phyloP scores from a whole-genome alignment of 2,113 vertebrate species.

The Sapayoa aenigma region DNA sequence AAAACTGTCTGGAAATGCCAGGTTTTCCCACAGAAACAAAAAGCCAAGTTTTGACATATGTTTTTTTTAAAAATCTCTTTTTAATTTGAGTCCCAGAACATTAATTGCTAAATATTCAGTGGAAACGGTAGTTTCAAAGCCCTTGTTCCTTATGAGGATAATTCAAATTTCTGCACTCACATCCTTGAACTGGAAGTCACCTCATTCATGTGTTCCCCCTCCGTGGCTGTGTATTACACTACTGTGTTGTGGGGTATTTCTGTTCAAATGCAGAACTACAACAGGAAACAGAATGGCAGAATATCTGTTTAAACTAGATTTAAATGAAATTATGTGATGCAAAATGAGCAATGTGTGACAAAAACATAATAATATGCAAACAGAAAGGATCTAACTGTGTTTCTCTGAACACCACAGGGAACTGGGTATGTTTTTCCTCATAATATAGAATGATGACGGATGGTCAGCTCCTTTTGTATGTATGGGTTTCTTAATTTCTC shows the following conservation, averaged over 20 bases:
- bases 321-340: neutral
- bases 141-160: neutral
- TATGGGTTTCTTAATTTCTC: neutral
- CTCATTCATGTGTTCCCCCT: neutral
- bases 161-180: neutral
- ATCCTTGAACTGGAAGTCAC: neutral
- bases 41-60: neutral
- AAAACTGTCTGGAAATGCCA: constrained; percentile 27
- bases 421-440: neutral
- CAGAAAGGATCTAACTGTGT: neutral
- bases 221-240: neutral
- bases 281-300: neutral
- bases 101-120: neutral
- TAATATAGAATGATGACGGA: neutral
- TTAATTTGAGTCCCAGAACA: neutral
- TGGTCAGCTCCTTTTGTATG: neutral
- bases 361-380: neutral
- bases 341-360: neutral
- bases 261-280: neutral
- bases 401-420: neutral
- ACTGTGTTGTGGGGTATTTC: neutral
- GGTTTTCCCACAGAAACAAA: constrained; percentile 1
- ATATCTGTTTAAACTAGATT: neutral
- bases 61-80: neutral
- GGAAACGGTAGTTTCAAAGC: neutral